These are phyloP conservation scores for Apamea sordens DNA, from an alignment of 2,888 invertebrate species.

Conservation along the genomic window DNA sequence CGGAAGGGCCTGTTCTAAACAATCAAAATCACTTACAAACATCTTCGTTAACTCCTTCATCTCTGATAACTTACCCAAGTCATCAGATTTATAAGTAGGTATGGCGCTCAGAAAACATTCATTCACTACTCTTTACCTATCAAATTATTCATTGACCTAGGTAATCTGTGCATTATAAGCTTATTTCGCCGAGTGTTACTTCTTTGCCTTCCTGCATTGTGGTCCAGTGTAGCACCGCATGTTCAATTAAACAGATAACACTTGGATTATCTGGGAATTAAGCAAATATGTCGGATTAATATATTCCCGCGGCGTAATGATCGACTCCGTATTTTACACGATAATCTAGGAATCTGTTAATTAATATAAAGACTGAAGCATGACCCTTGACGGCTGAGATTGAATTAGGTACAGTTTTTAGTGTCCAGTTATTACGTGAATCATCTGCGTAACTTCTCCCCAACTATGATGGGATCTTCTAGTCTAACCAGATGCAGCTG, in stretches of 20 bases:
- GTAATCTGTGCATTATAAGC: neutral
- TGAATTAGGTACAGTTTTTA: conserved; percentile 8
- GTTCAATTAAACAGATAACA: conserved; percentile 62
- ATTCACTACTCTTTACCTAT: neutral
- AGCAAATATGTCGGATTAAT: conserved; percentile 57
- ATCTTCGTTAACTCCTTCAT: neutral
- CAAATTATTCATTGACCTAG: neutral
- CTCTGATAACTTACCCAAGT: neutral
- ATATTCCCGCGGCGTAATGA: conserved; percentile 43
- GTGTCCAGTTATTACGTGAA: neutral
- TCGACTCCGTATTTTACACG: conserved; percentile 20
- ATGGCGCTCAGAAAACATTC: neutral
- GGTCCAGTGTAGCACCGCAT: conserved; percentile 30
- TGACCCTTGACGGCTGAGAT: conserved; percentile 11
- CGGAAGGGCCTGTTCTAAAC: neutral
- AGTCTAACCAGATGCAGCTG: neutral
- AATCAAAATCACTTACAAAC: neutral
- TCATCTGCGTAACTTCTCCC: neutral
- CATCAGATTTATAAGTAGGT: neutral
- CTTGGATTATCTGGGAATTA: conserved; percentile 56
- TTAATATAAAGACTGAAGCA: conserved; percentile 19
- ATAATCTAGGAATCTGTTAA: conserved; percentile 39
- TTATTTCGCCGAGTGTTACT: conserved; percentile 1
- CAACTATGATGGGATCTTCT: neutral
- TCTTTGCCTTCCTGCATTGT: neutral